These are phyloP conservation scores for Drosophila ficusphila DNA, from an alignment of 1,140 invertebrate genomes.

Conservation along the genomic window DNA sequence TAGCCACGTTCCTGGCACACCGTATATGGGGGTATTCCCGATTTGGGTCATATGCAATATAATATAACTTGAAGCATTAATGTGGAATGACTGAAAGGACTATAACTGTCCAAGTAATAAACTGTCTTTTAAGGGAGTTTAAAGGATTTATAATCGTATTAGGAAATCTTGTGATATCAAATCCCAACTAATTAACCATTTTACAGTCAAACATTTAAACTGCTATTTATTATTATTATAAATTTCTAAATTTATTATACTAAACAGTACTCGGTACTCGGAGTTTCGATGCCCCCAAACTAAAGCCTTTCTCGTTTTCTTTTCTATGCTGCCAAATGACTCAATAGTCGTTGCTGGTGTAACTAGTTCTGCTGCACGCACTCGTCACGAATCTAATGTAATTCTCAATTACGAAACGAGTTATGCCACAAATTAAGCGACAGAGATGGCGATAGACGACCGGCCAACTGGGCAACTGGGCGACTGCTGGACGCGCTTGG, in stretches of 20 bases:
- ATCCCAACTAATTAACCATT: no score
- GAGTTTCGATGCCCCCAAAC: not conserved
- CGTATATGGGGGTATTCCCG: not conserved
- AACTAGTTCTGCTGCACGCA: constrained; percentile 78
- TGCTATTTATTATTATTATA: no score
- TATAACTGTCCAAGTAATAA: no score
- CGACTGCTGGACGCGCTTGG: not conserved
- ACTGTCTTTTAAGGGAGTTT: no score
- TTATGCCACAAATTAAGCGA: constrained; percentile 79
- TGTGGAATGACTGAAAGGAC: no score
- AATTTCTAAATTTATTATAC: not conserved
- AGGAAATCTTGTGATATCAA: no score
- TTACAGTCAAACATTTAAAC: no score
- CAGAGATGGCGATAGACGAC: constrained; percentile 20
- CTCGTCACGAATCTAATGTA: constrained; percentile 78
- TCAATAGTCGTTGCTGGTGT: constrained; percentile 59
- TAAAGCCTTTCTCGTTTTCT: constrained; percentile 33
- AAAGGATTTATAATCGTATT: no score
- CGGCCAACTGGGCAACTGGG: not conserved
- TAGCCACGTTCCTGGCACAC: constrained; percentile 30
- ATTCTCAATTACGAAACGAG: constrained; percentile 82
- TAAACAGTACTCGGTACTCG: not conserved
- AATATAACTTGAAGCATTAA: no score
- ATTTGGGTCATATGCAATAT: not conserved
- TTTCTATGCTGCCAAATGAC: constrained; percentile 61